Evolutionary conservation across 2,888 invertebrate species (phyloP).

Genomic region (Bellardia pandia): DNA sequence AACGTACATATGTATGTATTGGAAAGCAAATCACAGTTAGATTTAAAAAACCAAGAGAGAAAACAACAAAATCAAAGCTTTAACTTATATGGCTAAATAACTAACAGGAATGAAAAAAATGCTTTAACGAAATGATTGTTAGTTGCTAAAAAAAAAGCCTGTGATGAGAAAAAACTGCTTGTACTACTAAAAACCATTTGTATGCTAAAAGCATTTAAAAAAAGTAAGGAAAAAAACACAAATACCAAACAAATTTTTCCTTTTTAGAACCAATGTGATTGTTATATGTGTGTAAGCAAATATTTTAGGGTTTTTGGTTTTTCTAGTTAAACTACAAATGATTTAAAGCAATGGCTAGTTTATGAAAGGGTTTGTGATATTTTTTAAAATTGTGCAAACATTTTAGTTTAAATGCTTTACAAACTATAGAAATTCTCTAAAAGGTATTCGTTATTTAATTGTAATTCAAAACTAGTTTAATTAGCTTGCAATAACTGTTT

Average conservation of each 20-base stretch:
- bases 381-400: no score
- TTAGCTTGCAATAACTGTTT: no score
- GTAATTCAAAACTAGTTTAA: no score
- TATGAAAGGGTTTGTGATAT: neutral
- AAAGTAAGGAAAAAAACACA: constrained; percentile 1
- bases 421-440: no score
- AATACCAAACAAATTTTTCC: constrained; percentile 55
- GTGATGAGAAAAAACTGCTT: constrained; percentile 9
- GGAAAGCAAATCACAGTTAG: constrained; percentile 40
- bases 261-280: constrained; percentile 23
- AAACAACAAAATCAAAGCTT: constrained; percentile 35
- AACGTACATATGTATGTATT: constrained; percentile 14
- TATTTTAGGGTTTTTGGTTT: constrained; percentile 5
- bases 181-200: constrained; percentile 49
- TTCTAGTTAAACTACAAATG: constrained; percentile 3
- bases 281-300: constrained; percentile 22
- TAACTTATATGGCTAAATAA: constrained; percentile 20
- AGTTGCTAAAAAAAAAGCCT: neutral
- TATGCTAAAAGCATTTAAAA: constrained; percentile 42
- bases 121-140: constrained; percentile 34
- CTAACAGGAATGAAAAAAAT: constrained; percentile 31
- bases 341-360: no score
- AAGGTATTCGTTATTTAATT: no score
- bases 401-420: no score
- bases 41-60: neutral